Evolutionary conservation across 2,113 vertebrate genomes (phyloP), one percentile per base, ranked within the genome.

Genomic region (Dasypus novemcinctus): DNA sequence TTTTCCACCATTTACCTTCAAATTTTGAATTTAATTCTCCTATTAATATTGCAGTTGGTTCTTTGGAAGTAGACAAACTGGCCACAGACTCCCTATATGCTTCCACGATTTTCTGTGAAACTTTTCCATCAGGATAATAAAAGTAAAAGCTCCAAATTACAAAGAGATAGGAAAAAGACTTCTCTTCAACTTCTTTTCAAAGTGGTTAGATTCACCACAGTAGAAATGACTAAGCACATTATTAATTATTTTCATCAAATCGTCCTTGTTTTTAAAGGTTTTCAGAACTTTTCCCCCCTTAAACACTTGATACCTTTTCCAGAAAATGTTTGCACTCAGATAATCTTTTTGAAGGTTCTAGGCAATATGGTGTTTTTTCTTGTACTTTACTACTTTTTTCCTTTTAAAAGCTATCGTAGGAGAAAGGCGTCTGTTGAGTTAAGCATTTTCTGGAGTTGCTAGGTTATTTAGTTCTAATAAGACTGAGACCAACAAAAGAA

Each of bases 1-100:
- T 95, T 97, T 80, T 12, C 64, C 71, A 36, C 27, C 59, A 54
- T 93, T 95, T 61, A 59, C 15, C 78, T 38, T 85, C 74, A 54
- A 57, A 5, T 33, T 96, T 94, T 95, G 43, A 31, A 17, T 43
- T 96, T 95, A 64, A 43, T 93, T 96, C 97, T 95, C 79, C 43
- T 74, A 64, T 52, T 52, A 85, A 66, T 84, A 66, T 12, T 63
- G 12, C 4, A 78, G 15, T 38, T 43, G 13, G 69, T 87, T 91
- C 31, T 38, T 94, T 59, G 74, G 54, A 90, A 49, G 91, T 72
- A 25, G 66, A 18, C 68, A 88, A 27, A 64, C 46, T 72, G 33
- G 46, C 13, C 74, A 68, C 33, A 79, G 21, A 29, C 20, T 88
- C 12, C n/a, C 20, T 41, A 9, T 52, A 66, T 43, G 36, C 93